Evolutionary conservation across 2,797 vertebrate genomes (phyloP), one percentile per base, ranked within the genome.

Genomic region (Phoxinus dragarum): DNA sequence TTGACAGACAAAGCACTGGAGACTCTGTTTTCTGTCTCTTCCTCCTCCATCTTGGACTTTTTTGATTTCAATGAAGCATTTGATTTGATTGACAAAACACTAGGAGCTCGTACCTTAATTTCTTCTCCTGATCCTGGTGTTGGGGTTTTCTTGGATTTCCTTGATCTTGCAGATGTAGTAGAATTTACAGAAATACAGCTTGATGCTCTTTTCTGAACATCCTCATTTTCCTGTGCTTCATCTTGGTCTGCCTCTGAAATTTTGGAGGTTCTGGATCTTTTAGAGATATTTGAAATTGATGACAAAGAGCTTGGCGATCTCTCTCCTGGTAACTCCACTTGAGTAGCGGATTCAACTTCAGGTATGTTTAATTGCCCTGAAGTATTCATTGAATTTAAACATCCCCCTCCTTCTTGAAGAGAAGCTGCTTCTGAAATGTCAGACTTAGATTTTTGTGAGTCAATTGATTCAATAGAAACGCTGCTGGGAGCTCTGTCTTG

Each of bases 131-230:
- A 69, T 84, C 79, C 82, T 84, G 21, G 47, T 8, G 80, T n/a
- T 31, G 81, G 59, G 74, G 86, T 90, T 66, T 38, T 17, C 54
- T 90, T 89, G 4, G 93, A 93, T 90, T 90, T 92, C 23, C 78
- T 89, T 34, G 92, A 91, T 87, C 16, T 83, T 85, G 59, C 36
- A 36, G 93, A 93, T 81, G 87, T 19, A 76, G 87, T 85, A 86
- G 94, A 93, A 86, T 88, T 92, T 3, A 87, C 72, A 23, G 92
- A 80, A 27, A 72, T 75, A 21, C 71, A 56, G 73, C 86, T 89
- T 52, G 76, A 52, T 61, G 81, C 76, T 78, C 85, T 92, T 42
- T 88, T 81, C 10, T 68, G 73, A 31, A 84, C 71, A 69, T 61
- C 17, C 5, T 86, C 14, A 74, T 31, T 27, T 42, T 82, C 84